Evolutionary conservation across 2,888 invertebrate genomes (phyloP).

Genomic region (Pherbina coryleti): DNA sequence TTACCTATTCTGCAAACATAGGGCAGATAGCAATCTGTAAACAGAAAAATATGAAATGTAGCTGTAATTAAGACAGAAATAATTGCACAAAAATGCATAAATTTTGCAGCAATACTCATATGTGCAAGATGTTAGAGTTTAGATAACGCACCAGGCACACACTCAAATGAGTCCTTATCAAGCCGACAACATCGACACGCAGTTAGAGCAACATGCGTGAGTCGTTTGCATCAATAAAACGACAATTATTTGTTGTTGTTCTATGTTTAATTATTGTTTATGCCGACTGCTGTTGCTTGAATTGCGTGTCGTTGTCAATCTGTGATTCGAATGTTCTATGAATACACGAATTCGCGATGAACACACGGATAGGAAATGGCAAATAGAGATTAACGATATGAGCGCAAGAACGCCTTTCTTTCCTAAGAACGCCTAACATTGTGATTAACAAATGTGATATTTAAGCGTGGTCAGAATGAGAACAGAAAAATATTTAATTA

Average conservation of each 20-base stretch:
- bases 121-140: background rate
- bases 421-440: too few relatives aligned
- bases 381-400: background rate
- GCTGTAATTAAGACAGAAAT: background rate
- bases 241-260: background rate
- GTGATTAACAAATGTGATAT: background rate
- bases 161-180: background rate
- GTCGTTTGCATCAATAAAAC: background rate
- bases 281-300: background rate
- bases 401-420: too few relatives aligned
- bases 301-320: conserved; percentile 26
- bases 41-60: background rate
- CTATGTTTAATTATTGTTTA: background rate
- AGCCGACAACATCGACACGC: background rate
- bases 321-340: background rate
- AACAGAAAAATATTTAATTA: too few relatives aligned
- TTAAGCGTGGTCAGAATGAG: background rate
- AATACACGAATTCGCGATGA: background rate
- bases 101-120: background rate
- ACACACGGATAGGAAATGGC: background rate
- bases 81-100: background rate
- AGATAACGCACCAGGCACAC: background rate
- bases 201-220: background rate
- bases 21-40: background rate
- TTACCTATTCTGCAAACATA: background rate